Base-by-base conservation (phyloP, 2,797 vertebrate genomes). In the Mus minutoides region DNA sequence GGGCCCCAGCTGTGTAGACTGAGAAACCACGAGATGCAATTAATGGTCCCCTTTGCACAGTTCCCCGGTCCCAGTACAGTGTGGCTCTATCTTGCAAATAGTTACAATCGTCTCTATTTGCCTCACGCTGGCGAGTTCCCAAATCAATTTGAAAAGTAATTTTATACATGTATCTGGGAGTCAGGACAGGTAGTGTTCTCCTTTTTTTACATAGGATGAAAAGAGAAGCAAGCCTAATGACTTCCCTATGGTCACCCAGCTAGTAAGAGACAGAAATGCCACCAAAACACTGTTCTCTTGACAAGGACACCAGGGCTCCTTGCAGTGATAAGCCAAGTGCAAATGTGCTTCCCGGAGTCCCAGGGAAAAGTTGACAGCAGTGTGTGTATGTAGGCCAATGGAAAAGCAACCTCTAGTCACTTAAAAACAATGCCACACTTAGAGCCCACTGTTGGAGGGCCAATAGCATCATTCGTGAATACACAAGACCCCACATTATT, bases 401-500 rank as follows among this genome's bases (percentile, higher is more conserved):
- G 76, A 58, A 77, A 92, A 7, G 40, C 62, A 87, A 69, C 3
- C 75, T 82, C 49, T n/a, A 80, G 94, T 49, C 88, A 64, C 60
- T 96, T 94, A 77, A 94, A 86, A 69, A 31, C 73, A 62, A 29
- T 2, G 0, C 52, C 54, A 88, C 19, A 26, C 78, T 64, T 4
- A 37, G 79, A 89, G 88, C 43, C 79, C 22, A 37, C 85, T 54
- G 60, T 85, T 64, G 85, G 91, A 54, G 54, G 82, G 92, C 92
- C 96, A 91, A 56, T 96, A 86, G 88, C 85, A 19, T 49, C 69
- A 4, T 90, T 94, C 93, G 76, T 90, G 78, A 76, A 85, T 89
- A 67, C 88, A 91, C 89, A 93, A 95, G 93, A 78, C 90, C 76
- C 90, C 79, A 31, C 79, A 69, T 97, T 93, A 94, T 96, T 83